These are phyloP conservation scores for Drosophila yakuba DNA, from an alignment of 1,140 invertebrate genomes.

Conservation along the genomic window DNA sequence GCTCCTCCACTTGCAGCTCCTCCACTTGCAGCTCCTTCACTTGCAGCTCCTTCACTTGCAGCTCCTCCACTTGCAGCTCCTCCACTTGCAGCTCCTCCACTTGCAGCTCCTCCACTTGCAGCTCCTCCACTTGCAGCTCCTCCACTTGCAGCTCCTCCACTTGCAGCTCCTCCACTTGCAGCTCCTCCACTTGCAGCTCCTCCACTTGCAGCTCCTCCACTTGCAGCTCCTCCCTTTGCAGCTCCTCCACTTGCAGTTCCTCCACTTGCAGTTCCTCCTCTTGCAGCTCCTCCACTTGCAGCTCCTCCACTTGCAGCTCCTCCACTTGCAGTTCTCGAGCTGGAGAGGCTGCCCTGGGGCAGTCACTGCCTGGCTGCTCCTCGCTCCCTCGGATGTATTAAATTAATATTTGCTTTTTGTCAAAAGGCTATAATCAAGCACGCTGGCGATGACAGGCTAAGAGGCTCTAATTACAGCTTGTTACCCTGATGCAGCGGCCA, in stretches of 20 bases:
- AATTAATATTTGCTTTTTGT: constrained; percentile 85
- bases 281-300: no score
- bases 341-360: constrained; percentile 30
- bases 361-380: constrained; percentile 18
- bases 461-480: constrained; percentile 84
- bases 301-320: not conserved
- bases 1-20: not conserved
- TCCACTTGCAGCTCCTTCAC: not conserved
- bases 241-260: no score
- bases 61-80: not conserved
- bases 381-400: constrained; percentile 64
- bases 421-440: constrained; percentile 84
- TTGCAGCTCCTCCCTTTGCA: no score
- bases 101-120: not conserved
- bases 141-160: not conserved
- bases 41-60: not conserved
- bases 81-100: constrained; percentile 3
- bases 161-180: constrained; percentile 4
- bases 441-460: constrained; percentile 84
- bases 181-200: not conserved
- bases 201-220: no score
- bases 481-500: constrained; percentile 76
- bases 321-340: not conserved
- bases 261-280: not conserved
- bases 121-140: no score